Percentiles rank a stretch among this genome's conserved stretches.
phyloP scores from a whole-genome alignment of 2,797 vertebrate genomes.

The Stomatorhinus walkeri region DNA sequence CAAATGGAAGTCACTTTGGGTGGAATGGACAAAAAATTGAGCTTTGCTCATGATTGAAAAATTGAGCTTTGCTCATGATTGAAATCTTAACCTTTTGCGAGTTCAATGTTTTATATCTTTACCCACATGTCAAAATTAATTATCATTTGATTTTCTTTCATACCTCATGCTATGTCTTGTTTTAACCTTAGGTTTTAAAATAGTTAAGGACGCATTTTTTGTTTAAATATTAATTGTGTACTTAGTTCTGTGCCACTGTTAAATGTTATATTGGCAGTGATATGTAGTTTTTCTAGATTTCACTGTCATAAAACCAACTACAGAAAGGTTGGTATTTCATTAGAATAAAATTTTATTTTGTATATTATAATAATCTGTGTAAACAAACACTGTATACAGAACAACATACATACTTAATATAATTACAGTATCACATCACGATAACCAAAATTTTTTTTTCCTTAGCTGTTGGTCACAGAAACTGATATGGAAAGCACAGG shows the following conservation, averaged over 20 bases:
- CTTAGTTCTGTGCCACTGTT: not conserved
- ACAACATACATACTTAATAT: slow-evolving; percentile 60
- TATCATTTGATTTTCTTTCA: not conserved
- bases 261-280: not conserved
- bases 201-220: not conserved
- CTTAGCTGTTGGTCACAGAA: slow-evolving; percentile 48
- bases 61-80: not conserved
- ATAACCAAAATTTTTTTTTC: slow-evolving; percentile 58
- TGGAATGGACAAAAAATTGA: not conserved
- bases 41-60: not conserved
- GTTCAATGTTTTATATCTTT: not conserved
- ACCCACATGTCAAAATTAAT: not conserved
- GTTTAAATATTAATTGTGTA: not conserved
- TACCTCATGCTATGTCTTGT: not conserved
- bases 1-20: not conserved
- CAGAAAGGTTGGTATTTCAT: slow-evolving; percentile 25
- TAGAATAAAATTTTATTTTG: slow-evolving; percentile 65
- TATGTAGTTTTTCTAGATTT: not conserved
- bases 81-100: not conserved
- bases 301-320: not conserved
- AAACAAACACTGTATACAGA: slow-evolving; percentile 68
- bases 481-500: slow-evolving; percentile 70
- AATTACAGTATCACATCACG: slow-evolving; percentile 66
- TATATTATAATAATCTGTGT: slow-evolving; percentile 56
- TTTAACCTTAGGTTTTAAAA: not conserved